These are phyloP conservation scores for Himantopus leucocephalus DNA, from an alignment of 2,113 vertebrate genomes.

Conservation along the genomic window DNA sequence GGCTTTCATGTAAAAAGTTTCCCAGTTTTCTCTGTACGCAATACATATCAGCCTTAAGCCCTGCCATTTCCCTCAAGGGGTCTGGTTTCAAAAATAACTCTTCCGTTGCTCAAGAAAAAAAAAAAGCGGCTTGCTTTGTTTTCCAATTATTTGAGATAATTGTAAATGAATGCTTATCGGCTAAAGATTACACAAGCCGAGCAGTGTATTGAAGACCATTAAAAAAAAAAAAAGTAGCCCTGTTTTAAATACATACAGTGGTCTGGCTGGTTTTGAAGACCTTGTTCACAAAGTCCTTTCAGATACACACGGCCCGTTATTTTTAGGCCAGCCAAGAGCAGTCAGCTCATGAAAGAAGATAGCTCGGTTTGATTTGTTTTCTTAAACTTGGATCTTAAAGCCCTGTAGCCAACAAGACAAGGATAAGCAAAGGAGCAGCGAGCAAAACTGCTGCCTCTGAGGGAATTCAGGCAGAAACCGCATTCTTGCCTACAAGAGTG, in stretches of 20 bases:
- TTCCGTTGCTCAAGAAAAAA: not conserved
- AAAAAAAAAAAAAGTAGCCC: constrained; percentile 11
- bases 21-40: not conserved
- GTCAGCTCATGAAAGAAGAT: not conserved
- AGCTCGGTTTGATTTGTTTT: not conserved
- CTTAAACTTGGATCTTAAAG: constrained; percentile 7
- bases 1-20: not conserved
- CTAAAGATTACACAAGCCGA: constrained; percentile 4
- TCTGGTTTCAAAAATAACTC: constrained; percentile 42
- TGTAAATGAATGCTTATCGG: not conserved
- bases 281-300: not conserved
- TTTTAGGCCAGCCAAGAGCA: constrained; percentile 28
- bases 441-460: not conserved
- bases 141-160: constrained; percentile 18
- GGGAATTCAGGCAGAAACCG: not conserved
- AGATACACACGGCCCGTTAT: not conserved
- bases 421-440: not conserved
- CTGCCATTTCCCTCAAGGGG: not conserved
- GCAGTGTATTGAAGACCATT: not conserved
- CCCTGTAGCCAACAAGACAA: constrained; percentile 1
- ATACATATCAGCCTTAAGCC: not conserved
- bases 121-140: not conserved
- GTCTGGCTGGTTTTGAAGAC: not conserved
- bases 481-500: not conserved
- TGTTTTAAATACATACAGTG: not conserved